These are phyloP conservation scores for Cuculus canorus DNA, from an alignment of 2,797 vertebrate genomes.

Conservation along the genomic window DNA sequence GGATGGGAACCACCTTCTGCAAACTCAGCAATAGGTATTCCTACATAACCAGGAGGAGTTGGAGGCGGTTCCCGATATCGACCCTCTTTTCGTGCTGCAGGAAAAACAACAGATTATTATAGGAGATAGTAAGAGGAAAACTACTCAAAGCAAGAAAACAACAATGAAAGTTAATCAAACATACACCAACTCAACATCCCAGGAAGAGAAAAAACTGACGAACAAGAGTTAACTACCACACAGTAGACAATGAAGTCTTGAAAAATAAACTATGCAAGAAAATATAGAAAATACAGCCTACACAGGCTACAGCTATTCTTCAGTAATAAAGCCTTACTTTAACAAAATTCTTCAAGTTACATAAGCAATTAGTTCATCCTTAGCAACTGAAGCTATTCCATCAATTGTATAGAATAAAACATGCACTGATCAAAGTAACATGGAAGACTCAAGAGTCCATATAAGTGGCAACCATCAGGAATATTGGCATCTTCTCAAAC, in stretches of 20 bases:
- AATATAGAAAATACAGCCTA: not conserved
- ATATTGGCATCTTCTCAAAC: not conserved
- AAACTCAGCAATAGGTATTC: conserved; percentile 92
- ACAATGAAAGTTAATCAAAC: not conserved
- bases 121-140: not conserved
- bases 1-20: conserved; percentile 85
- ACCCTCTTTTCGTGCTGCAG: conserved; percentile 90
- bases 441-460: not conserved
- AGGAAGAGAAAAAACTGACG: not conserved
- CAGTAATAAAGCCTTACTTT: not conserved
- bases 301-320: not conserved
- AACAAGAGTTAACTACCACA: not conserved
- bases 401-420: not conserved
- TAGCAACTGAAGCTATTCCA: not conserved
- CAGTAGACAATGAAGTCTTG: not conserved
- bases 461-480: not conserved
- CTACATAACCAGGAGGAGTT: conserved; percentile 95
- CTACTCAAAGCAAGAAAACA: not conserved
- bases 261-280: not conserved
- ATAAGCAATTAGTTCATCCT: not conserved
- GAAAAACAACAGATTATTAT: conserved; percentile 26
- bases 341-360: not conserved
- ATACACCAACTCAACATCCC: not conserved
- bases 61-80: conserved; percentile 95
- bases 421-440: not conserved